phyloP scores from a whole-genome alignment of 2,113 vertebrate species.

The Stegastes partitus region DNA sequence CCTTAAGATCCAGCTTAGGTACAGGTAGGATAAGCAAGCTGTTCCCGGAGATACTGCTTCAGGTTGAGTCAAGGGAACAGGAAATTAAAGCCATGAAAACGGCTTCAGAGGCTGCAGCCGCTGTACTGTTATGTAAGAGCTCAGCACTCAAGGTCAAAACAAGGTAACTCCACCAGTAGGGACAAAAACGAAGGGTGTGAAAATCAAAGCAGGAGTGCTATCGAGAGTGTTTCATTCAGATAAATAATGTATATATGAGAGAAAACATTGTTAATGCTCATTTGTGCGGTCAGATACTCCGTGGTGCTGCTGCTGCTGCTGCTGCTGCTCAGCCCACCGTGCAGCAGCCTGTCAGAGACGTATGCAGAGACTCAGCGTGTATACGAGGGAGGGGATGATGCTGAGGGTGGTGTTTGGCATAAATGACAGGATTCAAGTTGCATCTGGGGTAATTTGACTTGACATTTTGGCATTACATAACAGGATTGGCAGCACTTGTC shows the following conservation, averaged over 20 bases:
- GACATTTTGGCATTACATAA: slow-evolving; percentile 27
- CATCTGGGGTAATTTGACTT: slow-evolving; percentile 29
- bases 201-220: slow-evolving; percentile 25
- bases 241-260: slow-evolving; percentile 6
- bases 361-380: background rate
- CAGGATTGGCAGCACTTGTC: slow-evolving; percentile 4
- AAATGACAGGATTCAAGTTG: slow-evolving; percentile 9
- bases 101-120: slow-evolving; percentile 56
- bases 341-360: background rate
- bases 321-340: slow-evolving; percentile 26
- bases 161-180: slow-evolving; percentile 54
- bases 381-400: background rate
- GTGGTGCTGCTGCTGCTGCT: slow-evolving; percentile 14
- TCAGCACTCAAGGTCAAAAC: slow-evolving; percentile 65
- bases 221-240: slow-evolving; percentile 12
- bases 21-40: slow-evolving; percentile 15
- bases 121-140: slow-evolving; percentile 64
- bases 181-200: background rate
- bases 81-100: slow-evolving; percentile 50
- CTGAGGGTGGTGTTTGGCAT: slow-evolving; percentile 1
- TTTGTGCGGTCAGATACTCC: slow-evolving; percentile 24
- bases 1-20: slow-evolving; percentile 29
- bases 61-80: slow-evolving; percentile 49
- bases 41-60: slow-evolving; percentile 45
- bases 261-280: slow-evolving; percentile 15